Evolutionary conservation across 2,113 vertebrate species (phyloP).

Genomic region (Oryzias melastigma): DNA sequence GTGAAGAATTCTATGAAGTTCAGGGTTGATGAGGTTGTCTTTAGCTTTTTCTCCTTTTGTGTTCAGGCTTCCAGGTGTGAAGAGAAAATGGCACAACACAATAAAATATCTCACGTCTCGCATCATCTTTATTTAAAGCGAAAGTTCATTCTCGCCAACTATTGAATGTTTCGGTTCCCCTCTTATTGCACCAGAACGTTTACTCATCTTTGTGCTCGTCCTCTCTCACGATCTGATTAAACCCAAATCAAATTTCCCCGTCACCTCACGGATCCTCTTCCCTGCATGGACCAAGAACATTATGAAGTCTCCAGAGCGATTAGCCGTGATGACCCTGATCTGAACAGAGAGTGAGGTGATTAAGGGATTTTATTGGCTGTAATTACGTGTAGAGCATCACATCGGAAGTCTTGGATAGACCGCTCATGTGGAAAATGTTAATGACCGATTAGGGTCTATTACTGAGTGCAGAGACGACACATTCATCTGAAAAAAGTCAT

Average conservation of each 20-base stretch:
- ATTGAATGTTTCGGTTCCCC: conserved; percentile 12
- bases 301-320: conserved; percentile 60
- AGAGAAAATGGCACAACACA: conserved; percentile 70
- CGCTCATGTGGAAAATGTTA: conserved; percentile 57
- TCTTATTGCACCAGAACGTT: conserved; percentile 1
- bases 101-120: conserved; percentile 67
- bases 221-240: conserved; percentile 30
- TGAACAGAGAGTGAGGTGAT: conserved; percentile 45
- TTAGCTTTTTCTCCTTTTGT: neutral
- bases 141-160: neutral
- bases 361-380: conserved; percentile 58
- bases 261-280: conserved; percentile 48
- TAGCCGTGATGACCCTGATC: conserved; percentile 63
- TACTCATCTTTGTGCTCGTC: too few species aligned
- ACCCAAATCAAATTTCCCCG: conserved; percentile 44
- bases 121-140: conserved; percentile 7
- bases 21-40: too few species aligned
- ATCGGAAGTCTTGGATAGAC: conserved; percentile 58
- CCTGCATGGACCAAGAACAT: conserved; percentile 63
- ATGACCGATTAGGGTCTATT: conserved; percentile 66
- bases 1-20: too few species aligned
- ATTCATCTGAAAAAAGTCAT: conserved; percentile 22
- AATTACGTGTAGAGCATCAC: conserved; percentile 64
- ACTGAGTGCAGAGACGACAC: conserved; percentile 40
- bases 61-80: conserved; percentile 14